phyloP scores from a whole-genome alignment of 2,113 vertebrate species.

The Lagopus muta region DNA sequence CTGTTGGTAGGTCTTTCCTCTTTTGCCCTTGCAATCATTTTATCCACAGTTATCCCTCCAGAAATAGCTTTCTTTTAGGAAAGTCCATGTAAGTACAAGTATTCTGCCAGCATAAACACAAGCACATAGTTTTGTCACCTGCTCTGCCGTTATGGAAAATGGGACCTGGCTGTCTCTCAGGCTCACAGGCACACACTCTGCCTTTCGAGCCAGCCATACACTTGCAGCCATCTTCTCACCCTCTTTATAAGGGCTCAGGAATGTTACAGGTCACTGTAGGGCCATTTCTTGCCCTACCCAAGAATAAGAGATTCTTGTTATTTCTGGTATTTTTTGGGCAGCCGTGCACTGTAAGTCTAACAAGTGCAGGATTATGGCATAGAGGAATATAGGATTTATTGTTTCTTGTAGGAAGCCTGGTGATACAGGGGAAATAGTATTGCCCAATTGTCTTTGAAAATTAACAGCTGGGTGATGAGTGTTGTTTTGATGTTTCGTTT shows the following conservation, averaged over 20 bases:
- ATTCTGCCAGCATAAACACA: conserved; percentile 49
- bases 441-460: background rate
- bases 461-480: background rate
- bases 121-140: conserved; percentile 46
- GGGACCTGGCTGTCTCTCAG: background rate
- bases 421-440: background rate
- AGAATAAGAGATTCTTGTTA: background rate
- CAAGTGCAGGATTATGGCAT: background rate
- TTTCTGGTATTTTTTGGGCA: conserved; percentile 12
- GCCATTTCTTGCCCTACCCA: background rate
- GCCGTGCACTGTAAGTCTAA: background rate
- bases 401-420: fast-evolving
- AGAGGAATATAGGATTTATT: background rate
- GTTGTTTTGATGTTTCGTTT: background rate
- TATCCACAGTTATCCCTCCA: background rate
- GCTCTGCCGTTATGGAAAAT: conserved; percentile 24
- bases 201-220: conserved; percentile 11
- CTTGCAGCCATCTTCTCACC: background rate
- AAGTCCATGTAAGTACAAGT: conserved; percentile 41
- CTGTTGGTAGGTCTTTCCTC: background rate
- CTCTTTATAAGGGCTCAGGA: background rate
- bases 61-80: conserved; percentile 40
- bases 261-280: background rate
- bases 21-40: background rate
- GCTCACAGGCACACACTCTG: background rate